phyloP scores from a whole-genome alignment of 1,140 invertebrate genomes.

The Magallana angulata region DNA sequence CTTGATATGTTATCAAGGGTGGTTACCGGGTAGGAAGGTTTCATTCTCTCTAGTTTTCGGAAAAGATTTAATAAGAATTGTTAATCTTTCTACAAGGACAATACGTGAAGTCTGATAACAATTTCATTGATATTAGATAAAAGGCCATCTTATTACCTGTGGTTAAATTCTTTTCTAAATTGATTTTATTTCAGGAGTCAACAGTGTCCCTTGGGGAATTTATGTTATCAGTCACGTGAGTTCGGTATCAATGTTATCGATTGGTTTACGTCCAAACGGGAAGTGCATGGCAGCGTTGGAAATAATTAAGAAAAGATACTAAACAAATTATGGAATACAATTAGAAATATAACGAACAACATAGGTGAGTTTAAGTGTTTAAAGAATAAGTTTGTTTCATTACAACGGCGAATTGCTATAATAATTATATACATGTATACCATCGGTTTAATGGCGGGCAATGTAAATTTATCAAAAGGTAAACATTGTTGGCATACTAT shows the following conservation, averaged over 20 bases:
- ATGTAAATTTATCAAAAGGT: too few relatives aligned
- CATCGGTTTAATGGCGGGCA: too few relatives aligned
- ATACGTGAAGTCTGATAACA: neutral
- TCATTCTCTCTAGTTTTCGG: neutral
- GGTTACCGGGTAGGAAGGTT: neutral
- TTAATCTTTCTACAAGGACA: neutral
- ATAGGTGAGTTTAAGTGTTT: too few relatives aligned
- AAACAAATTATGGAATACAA: too few relatives aligned
- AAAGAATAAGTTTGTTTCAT: too few relatives aligned
- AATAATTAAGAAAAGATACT: too few relatives aligned
- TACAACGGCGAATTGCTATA: too few relatives aligned
- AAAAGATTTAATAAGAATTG: neutral
- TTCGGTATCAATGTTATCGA: constrained; percentile 22
- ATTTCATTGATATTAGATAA: constrained; percentile 1
- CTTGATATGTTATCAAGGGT: neutral
- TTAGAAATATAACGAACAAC: too few relatives aligned
- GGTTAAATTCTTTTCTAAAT: neutral
- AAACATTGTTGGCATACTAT: too few relatives aligned
- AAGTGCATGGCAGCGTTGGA: neutral
- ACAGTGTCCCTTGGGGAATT: neutral
- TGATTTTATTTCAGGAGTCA: neutral
- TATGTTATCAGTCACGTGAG: constrained; percentile 22
- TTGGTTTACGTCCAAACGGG: constrained; percentile 16
- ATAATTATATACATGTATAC: too few relatives aligned
- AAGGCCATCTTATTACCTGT: neutral